These are phyloP conservation scores for Blastobasis adustella DNA, from an alignment of 2,888 invertebrate genomes.

Conservation along the genomic window DNA sequence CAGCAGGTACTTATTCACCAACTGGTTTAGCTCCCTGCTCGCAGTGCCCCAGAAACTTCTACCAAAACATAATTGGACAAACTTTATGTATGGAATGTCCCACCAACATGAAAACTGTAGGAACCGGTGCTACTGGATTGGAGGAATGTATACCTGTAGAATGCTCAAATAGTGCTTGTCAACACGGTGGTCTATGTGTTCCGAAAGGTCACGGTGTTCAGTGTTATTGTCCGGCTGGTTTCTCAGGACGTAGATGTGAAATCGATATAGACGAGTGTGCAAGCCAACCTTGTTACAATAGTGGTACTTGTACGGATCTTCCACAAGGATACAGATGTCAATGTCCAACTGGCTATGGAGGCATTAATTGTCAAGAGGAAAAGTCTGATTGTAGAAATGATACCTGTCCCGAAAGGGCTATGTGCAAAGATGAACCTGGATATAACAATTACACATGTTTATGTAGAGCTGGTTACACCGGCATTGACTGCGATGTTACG, in stretches of 20 bases:
- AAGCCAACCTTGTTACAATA: conserved; percentile 95
- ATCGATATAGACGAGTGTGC: conserved; percentile 96
- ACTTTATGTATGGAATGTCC: conserved; percentile 93
- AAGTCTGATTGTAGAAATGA: conserved; percentile 90
- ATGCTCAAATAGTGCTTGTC: conserved; percentile 90
- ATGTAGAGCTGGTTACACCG: conserved; percentile 96
- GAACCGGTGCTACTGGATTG: conserved; percentile 84
- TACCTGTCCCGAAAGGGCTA: conserved; percentile 95
- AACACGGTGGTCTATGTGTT: conserved; percentile 93
- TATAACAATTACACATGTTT: conserved; percentile 93
- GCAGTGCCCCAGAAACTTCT: conserved; percentile 93
- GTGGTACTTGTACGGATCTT: conserved; percentile 92
- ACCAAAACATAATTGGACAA: conserved; percentile 89
- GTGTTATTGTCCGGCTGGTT: conserved; percentile 96
- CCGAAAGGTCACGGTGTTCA: conserved; percentile 92
- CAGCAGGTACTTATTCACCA: conserved; percentile 92
- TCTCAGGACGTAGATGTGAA: conserved; percentile 94
- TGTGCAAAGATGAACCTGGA: conserved; percentile 97
- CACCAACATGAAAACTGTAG: conserved; percentile 90
- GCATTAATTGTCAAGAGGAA: conserved; percentile 97
- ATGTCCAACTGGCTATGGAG: conserved; percentile 90
- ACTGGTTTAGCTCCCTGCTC: conserved; percentile 96
- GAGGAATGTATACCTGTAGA: conserved; percentile 92
- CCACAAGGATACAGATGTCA: conserved; percentile 95
- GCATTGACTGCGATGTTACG: conserved; percentile 92